Evolutionary conservation across 1,140 invertebrate genomes (phyloP).

Genomic region (Liolophura sinensis): DNA sequence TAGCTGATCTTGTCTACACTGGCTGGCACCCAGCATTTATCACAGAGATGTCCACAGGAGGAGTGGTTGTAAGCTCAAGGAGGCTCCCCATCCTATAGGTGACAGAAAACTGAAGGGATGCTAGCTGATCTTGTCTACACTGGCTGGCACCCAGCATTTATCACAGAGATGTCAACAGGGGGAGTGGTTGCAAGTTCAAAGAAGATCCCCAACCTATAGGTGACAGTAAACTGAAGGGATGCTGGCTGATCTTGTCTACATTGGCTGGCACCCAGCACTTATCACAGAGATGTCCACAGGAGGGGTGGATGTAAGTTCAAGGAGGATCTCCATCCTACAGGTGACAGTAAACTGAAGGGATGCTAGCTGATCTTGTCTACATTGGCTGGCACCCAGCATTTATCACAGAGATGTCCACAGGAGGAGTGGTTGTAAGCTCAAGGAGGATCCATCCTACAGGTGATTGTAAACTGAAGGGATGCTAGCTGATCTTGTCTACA

Average conservation of each 20-base stretch:
- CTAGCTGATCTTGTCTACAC: neutral
- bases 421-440: no score
- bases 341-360: neutral
- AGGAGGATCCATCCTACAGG: no score
- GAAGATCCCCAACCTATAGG: neutral
- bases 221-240: neutral
- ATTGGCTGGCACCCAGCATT: neutral
- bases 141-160: neutral
- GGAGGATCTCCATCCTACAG: neutral
- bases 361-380: neutral
- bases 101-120: neutral
- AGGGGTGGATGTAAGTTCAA: no score
- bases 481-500: neutral
- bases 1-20: neutral
- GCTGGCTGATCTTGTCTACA: neutral
- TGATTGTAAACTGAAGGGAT: neutral
- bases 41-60: neutral
- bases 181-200: no score
- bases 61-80: no score
- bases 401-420: neutral
- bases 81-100: neutral
- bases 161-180: neutral
- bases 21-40: neutral
- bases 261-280: neutral
- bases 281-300: neutral